Evolutionary conservation across 2,888 invertebrate species (phyloP).

Genomic region (Ochropacha duplaris): DNA sequence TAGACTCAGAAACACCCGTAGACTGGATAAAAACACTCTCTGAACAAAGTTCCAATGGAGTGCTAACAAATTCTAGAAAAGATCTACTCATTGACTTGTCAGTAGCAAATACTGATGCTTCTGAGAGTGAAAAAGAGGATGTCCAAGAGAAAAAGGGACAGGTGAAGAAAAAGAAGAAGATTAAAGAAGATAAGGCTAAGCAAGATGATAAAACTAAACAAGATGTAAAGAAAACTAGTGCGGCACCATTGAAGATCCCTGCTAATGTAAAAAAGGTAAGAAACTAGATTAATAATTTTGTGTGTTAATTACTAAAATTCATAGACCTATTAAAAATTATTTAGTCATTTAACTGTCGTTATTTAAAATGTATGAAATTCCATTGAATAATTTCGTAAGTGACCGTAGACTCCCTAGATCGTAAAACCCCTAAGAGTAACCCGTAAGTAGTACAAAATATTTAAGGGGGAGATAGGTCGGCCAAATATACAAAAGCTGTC

Average conservation of each 20-base stretch:
- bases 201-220: slow-evolving; percentile 33
- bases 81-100: slow-evolving; percentile 76
- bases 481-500: too few species aligned
- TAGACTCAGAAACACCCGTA: slow-evolving; percentile 70
- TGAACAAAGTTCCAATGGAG: slow-evolving; percentile 62
- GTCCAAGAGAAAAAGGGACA: slow-evolving; percentile 33
- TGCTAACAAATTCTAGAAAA: slow-evolving; percentile 71
- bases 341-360: too few species aligned
- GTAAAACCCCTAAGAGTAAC: too few species aligned
- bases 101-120: slow-evolving; percentile 63
- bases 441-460: too few species aligned
- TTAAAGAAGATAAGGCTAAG: slow-evolving; percentile 32
- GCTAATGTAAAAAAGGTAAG: slow-evolving; percentile 64
- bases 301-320: too few species aligned
- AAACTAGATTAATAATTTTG: neutral
- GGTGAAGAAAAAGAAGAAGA: slow-evolving; percentile 44
- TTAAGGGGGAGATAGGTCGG: too few species aligned
- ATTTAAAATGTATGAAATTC: too few species aligned
- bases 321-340: too few species aligned
- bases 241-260: slow-evolving; percentile 45
- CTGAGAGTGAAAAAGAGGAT: slow-evolving; percentile 49
- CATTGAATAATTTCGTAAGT: too few species aligned
- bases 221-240: slow-evolving; percentile 20
- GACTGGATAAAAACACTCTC: slow-evolving; percentile 74
- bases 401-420: too few species aligned